Base-by-base conservation (phyloP, 2,888 invertebrate species). In the Abscondita cerata region DNA sequence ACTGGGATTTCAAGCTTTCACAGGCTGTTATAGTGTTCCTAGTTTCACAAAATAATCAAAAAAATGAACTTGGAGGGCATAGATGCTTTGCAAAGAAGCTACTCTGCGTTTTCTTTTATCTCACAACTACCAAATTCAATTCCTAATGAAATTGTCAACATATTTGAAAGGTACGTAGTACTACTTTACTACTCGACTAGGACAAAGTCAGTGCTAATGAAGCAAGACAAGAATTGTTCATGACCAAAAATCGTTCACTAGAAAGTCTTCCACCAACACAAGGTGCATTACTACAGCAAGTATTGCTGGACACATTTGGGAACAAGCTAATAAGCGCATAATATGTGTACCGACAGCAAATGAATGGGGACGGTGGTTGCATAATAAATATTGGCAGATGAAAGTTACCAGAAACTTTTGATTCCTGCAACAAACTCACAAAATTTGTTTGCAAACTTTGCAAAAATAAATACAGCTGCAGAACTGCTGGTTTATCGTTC, bases 231-330 rank as follows among this genome's bases (percentile, higher is more conserved):
- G 46, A 20, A 20, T 46, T 18, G 16, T 20, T 46, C 46, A 20
- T 18, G 46, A 46, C 46, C 13, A 46, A 46, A 46, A 46, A 46
- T 46, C 20, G 46, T 46, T 11, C 18, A 20, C 46, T 46, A 19
- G 46, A 46, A 46, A 46, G 4, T 46, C 18, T 46, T 46, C 46
- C 46, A 46, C 46, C 20, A 20, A 46, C 46, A n/a, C 18, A 20
- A 20, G 46, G 2, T 20, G 46, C 46, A 20, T 16, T 44, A 44
- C 13, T 15, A 44, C 44, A 44, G n/a, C n/a, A n/a, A 15, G 44
- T 44, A 44, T 46, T 46, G 20, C 46, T 20, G 46, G 46, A 46
- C 20, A 46, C 9, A 20, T 46, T 46, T 46, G 19, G 46, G 46
- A 18, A 46, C 20, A 46, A 46, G 4, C 18, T 20, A 46, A 46